phyloP scores from a whole-genome alignment of 64 coral and sea anemone species.

The Catalaphyllia jardinei region DNA sequence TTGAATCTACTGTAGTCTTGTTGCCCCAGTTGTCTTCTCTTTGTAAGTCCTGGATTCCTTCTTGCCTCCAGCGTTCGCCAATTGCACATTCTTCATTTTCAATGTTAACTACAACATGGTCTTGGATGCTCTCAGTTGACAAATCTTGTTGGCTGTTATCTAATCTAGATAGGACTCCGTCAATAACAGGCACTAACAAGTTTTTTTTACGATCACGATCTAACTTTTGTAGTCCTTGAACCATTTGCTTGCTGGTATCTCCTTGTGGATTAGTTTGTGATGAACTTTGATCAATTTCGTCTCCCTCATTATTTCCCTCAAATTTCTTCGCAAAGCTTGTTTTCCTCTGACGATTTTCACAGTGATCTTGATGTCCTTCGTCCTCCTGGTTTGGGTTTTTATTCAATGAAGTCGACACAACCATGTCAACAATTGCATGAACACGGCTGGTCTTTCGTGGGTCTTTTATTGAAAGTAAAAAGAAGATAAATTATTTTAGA shows the following conservation, averaged over 20 bases:
- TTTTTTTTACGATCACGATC: neutral
- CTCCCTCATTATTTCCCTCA: neutral
- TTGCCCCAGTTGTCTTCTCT: neutral
- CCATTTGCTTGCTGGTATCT: neutral
- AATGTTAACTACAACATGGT: neutral
- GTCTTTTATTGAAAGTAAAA: neutral
- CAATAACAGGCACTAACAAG: neutral
- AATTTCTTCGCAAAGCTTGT: neutral
- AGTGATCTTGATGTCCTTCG: neutral
- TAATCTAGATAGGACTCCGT: neutral
- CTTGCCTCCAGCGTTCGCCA: neutral
- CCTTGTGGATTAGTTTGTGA: neutral
- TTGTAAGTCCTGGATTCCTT: neutral
- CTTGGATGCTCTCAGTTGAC: neutral
- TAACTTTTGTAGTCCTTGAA: neutral
- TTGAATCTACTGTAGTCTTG: neutral
- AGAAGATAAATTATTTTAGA: too few relatives aligned
- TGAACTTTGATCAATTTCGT: neutral
- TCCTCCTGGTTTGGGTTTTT: neutral
- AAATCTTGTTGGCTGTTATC: neutral
- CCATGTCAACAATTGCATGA: neutral
- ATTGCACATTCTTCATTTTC: neutral
- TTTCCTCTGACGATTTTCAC: neutral
- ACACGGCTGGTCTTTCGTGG: neutral
- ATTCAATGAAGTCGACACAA: neutral